These are phyloP conservation scores for Pterostichus madidus DNA, from an alignment of 2,888 invertebrate genomes.

Conservation along the genomic window DNA sequence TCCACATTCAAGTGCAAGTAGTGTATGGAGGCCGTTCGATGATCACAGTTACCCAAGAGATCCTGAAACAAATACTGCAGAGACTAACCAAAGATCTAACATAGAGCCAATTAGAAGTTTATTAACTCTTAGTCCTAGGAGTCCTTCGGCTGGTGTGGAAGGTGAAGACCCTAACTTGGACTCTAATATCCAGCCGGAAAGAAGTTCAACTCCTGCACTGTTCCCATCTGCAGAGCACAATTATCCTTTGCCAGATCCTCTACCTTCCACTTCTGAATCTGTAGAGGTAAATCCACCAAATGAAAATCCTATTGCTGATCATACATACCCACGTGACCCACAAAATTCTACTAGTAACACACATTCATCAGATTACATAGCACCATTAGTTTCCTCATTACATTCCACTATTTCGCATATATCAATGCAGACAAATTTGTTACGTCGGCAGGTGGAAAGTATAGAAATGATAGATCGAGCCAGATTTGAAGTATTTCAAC, in stretches of 20 bases:
- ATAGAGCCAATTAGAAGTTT: constrained; percentile 64
- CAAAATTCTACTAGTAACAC: constrained; percentile 68
- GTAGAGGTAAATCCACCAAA: constrained; percentile 9
- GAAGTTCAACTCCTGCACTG: constrained; percentile 45
- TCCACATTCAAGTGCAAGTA: constrained; percentile 13
- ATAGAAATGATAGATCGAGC: constrained; percentile 75
- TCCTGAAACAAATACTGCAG: constrained; percentile 49
- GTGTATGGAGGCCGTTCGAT: constrained; percentile 63
- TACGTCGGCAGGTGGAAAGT: constrained; percentile 74
- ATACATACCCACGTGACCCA: constrained; percentile 74
- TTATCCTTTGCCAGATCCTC: constrained; percentile 55
- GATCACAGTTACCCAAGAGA: constrained; percentile 65
- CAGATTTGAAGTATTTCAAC: constrained; percentile 76
- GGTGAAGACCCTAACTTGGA: constrained; percentile 7
- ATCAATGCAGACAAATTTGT: constrained; percentile 74
- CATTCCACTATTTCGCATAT: constrained; percentile 75
- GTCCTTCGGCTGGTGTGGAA: constrained; percentile 50
- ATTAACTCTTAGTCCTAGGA: constrained; percentile 59
- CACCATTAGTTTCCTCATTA: constrained; percentile 74
- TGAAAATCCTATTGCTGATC: constrained; percentile 72
- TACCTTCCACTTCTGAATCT: background rate
- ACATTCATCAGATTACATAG: constrained; percentile 70
- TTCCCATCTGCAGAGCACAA: constrained; percentile 59
- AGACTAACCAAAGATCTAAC: constrained; percentile 46
- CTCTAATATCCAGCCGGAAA: constrained; percentile 27